These are phyloP conservation scores for Acanthurus tractus DNA, from an alignment of 2,797 vertebrate genomes.

Conservation along the genomic window DNA sequence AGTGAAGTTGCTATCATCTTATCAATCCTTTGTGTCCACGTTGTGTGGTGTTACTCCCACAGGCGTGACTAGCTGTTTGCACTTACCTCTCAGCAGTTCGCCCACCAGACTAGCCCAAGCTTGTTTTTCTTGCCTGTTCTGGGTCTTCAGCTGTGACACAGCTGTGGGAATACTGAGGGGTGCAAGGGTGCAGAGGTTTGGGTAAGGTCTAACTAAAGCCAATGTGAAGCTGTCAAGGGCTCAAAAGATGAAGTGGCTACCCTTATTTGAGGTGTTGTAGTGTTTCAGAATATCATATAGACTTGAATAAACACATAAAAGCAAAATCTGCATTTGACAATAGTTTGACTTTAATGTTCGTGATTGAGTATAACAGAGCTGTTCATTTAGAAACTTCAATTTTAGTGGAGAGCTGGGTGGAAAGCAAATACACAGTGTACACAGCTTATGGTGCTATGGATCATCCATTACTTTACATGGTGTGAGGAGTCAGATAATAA, in stretches of 20 bases:
- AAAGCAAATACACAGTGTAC: neutral
- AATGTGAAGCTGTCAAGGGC: neutral
- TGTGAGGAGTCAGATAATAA: conserved; percentile 14
- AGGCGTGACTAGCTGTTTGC: conserved; percentile 41
- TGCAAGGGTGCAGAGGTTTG: neutral
- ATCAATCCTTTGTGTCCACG: conserved; percentile 37
- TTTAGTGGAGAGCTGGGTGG: neutral
- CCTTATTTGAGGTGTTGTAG: neutral
- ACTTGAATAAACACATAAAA: conserved; percentile 3
- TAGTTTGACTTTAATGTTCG: neutral
- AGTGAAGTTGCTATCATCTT: conserved; percentile 56
- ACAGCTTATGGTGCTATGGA: neutral
- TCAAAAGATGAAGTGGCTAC: neutral
- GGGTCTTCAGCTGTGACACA: conserved; percentile 17
- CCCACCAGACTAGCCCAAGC: conserved; percentile 44
- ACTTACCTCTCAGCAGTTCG: conserved; percentile 35
- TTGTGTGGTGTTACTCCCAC: conserved; percentile 51
- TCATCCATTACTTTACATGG: conserved; percentile 8
- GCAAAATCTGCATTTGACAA: neutral
- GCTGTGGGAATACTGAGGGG: conserved; percentile 23
- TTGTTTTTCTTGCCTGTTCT: conserved; percentile 39
- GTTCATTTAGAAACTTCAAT: neutral
- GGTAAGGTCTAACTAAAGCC: conserved; percentile 8
- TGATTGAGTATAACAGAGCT: neutral
- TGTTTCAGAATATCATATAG: neutral